phyloP scores from a whole-genome alignment of 1,140 invertebrate genomes.

The Pollicipes pollicipes region DNA sequence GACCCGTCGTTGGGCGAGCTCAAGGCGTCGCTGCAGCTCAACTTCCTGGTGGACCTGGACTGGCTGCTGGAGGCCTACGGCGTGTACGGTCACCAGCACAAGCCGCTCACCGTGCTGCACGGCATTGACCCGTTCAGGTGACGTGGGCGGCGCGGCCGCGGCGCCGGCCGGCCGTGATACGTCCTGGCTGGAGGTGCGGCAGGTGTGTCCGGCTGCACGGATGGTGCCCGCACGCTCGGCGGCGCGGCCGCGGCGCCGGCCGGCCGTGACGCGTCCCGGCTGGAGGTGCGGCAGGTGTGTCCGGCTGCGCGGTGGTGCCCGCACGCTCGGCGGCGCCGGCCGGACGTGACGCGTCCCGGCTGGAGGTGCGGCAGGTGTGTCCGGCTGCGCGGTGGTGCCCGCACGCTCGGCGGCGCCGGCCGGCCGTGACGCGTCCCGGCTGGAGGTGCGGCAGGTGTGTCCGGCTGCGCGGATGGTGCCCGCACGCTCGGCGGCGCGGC shows the following conservation, averaged over 20 bases:
- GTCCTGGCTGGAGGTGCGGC: conserved; percentile 21
- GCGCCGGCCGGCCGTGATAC: conserved; percentile 18
- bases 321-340: no score
- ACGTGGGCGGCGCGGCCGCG: conserved; percentile 7
- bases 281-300: conserved; percentile 22
- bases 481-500: not conserved
- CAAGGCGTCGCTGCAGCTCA: conserved; percentile 58
- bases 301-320: no score
- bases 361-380: no score
- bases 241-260: conserved; percentile 7
- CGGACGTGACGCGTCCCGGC: no score
- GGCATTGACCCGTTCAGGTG: conserved; percentile 40
- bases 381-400: no score
- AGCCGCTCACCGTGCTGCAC: conserved; percentile 57
- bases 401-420: conserved; percentile 6
- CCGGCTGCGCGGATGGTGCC: no score
- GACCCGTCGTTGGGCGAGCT: conserved; percentile 54
- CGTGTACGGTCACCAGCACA: conserved; percentile 36
- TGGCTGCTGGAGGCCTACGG: conserved; percentile 69
- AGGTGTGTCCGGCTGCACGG: no score
- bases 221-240: no score
- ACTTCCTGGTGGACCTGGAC: conserved; percentile 75
- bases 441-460: conserved; percentile 22
- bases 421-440: conserved; percentile 21
- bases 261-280: conserved; percentile 21